Evolutionary conservation across 2,797 vertebrate genomes (phyloP).

Genomic region (Valencia hispanica): DNA sequence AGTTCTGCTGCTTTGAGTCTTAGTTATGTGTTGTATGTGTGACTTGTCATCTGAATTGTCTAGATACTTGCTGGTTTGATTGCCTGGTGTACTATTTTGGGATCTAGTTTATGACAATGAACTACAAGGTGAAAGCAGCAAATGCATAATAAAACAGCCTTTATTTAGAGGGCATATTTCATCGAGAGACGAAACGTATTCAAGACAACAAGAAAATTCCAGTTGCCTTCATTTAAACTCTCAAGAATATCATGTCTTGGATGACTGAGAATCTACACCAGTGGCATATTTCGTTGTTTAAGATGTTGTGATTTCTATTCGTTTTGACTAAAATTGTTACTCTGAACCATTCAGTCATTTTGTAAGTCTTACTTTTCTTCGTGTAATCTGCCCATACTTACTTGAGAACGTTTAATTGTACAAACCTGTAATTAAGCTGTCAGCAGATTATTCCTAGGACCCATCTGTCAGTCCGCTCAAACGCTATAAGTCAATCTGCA

Average conservation of each 20-base stretch:
- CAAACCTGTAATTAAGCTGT: background rate
- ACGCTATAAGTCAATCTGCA: background rate
- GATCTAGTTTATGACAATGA: slow-evolving; percentile 23
- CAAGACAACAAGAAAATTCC: too few relatives aligned
- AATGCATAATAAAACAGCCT: background rate
- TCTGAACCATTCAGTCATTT: background rate
- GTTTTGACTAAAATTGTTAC: background rate
- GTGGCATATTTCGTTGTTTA: slow-evolving; percentile 5
- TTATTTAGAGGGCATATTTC: background rate
- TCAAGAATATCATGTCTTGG: too few relatives aligned
- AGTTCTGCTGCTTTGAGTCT: slow-evolving; percentile 18
- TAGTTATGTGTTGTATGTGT: slow-evolving; percentile 34
- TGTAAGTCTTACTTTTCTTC: background rate
- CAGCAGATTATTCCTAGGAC: background rate
- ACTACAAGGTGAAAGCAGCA: slow-evolving; percentile 20
- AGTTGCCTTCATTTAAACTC: too few relatives aligned
- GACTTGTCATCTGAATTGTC: slow-evolving; percentile 45
- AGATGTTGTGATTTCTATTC: background rate
- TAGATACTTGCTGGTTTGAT: slow-evolving; percentile 33
- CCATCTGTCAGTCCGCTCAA: background rate
- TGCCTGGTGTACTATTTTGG: slow-evolving; percentile 17
- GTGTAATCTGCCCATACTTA: background rate
- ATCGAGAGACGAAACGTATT: too few relatives aligned
- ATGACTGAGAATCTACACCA: too few relatives aligned
- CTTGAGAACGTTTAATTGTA: background rate